A percentile compares a stretch with the other conserved stretches of the same genome.
Evolutionary conservation across 2,113 vertebrate genomes (phyloP).

Genomic region (Myotis davidii): DNA sequence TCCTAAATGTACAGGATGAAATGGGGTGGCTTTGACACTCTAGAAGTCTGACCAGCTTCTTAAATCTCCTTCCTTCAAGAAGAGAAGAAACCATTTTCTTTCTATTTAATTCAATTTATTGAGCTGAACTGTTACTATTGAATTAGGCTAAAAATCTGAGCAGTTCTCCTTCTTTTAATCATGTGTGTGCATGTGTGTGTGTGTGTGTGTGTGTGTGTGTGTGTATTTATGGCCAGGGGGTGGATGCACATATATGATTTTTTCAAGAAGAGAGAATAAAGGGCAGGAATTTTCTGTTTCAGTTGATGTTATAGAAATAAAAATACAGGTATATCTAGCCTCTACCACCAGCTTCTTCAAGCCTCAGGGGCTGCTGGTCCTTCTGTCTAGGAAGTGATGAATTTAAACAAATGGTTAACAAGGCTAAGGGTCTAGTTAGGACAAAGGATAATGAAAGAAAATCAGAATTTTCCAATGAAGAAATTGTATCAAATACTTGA

Average conservation of each 20-base stretch:
- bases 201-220: neutral
- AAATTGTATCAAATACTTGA: neutral
- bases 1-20: neutral
- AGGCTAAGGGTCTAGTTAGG: neutral
- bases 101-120: neutral
- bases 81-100: neutral
- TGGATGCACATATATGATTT: neutral
- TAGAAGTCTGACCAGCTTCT: neutral
- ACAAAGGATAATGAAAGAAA: neutral
- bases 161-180: neutral
- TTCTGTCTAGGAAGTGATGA: neutral
- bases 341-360: neutral
- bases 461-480: neutral
- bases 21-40: neutral
- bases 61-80: neutral
- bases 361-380: neutral
- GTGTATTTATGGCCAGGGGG: rapidly evolving
- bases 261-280: neutral
- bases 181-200: neutral
- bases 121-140: neutral
- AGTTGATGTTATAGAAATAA: neutral
- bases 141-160: neutral
- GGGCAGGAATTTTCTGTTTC: neutral
- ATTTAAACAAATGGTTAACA: neutral
- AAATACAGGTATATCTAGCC: neutral